Base-by-base conservation (phyloP, 2,797 vertebrate genomes). In the Erpetoichthys calabaricus region DNA sequence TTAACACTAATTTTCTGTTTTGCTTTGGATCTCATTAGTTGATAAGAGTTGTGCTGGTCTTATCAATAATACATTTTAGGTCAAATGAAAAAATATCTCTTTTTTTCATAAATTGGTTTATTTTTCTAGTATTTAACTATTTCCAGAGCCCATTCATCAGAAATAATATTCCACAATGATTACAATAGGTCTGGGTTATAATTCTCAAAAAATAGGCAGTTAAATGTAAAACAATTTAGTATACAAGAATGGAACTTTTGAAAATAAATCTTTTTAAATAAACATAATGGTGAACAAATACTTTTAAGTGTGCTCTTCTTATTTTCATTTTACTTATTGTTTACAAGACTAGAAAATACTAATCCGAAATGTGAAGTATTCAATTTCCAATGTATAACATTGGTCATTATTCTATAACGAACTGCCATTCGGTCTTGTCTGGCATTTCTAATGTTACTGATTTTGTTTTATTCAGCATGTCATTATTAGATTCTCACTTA, bases 111-210 rank as follows among this genome's bases (percentile, higher is more conserved):
- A 74, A 76, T 70, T 78, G 70, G 70, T 80, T 85, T 81, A 81
- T 85, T 86, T 87, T 86, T 80, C 76, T 79, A 83, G 75, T 80
- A 84, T 83, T 87, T 86, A 83, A 55, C 79, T 73, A 73, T 76
- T 80, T 73, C 67, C 57, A 61, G 70, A 68, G 68, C 67, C 67
- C 55, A 62, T 56, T 47, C 25, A 47, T 51, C 44, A 54, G 51
- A 45, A 55, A 53, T 44, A 52, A 57, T 55, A 57, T 52, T 57
- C 56, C 55, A 62, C 58, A 53, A 51, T 53, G 54, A 59, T 59
- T 54, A 49, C 41, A 51, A 59, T 59, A 8, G 46, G 58, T 44
- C 57, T 47, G 59, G 42, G 56, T 60, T 51, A 41, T 54, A 55
- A 50, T 60, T 47, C 56, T 45, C 47, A 56, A 50, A 56, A 50